phyloP scores from a whole-genome alignment of 2,888 invertebrate genomes.

The Rhyacophila evoluta region DNA sequence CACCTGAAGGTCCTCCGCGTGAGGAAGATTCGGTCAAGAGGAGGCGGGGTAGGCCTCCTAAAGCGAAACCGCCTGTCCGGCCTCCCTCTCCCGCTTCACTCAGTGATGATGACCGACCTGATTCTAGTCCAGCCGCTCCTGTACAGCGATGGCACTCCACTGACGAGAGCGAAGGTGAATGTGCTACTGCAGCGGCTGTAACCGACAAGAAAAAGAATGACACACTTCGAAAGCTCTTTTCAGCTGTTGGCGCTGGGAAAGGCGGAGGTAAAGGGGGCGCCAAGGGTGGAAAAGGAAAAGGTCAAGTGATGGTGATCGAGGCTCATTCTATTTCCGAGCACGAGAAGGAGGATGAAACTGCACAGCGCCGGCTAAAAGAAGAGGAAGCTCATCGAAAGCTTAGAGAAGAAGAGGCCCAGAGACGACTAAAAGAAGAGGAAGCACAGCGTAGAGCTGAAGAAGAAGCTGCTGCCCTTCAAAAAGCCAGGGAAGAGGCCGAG shows the following conservation, averaged over 20 bases:
- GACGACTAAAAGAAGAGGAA: slow-evolving; percentile 47
- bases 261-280: slow-evolving; percentile 79
- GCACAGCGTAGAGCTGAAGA: slow-evolving; percentile 46
- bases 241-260: slow-evolving; percentile 77
- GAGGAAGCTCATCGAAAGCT: slow-evolving; percentile 62
- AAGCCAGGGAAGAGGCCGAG: slow-evolving; percentile 28
- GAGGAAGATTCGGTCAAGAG: slow-evolving; percentile 61
- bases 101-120: slow-evolving; percentile 56
- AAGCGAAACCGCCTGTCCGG: slow-evolving; percentile 60
- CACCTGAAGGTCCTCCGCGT: slow-evolving; percentile 51
- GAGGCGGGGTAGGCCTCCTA: slow-evolving; percentile 67
- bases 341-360: slow-evolving; percentile 60
- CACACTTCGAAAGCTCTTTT: slow-evolving; percentile 76
- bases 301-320: slow-evolving; percentile 80
- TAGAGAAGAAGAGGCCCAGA: slow-evolving; percentile 37
- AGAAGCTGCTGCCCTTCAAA: slow-evolving; percentile 47
- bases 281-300: slow-evolving; percentile 77
- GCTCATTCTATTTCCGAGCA: slow-evolving; percentile 63
- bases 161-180: slow-evolving; percentile 60
- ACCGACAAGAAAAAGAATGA: slow-evolving; percentile 78
- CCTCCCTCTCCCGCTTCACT: slow-evolving; percentile 58
- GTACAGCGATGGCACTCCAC: slow-evolving; percentile 55
- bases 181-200: slow-evolving; percentile 58
- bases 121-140: slow-evolving; percentile 54
- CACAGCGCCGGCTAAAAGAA: slow-evolving; percentile 57